Evolutionary conservation across 2,113 vertebrate genomes (phyloP).

Genomic region (Heteronetta atricapilla): DNA sequence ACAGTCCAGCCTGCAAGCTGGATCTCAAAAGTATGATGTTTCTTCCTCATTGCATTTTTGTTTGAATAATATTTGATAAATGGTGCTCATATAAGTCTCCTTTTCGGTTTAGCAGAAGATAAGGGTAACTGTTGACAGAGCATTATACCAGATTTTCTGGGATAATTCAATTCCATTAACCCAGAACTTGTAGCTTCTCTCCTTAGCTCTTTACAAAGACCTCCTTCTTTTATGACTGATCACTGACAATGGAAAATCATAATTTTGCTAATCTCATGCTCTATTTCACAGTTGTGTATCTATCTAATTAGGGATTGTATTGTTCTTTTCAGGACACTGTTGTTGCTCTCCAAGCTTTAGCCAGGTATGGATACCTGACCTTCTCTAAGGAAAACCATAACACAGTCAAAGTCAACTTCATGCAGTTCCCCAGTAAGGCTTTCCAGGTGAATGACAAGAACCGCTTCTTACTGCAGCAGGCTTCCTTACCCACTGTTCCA

Average conservation of each 20-base stretch:
- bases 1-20: conserved; percentile 65
- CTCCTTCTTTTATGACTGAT: background rate
- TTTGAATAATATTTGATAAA: background rate
- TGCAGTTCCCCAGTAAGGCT: background rate
- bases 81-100: background rate
- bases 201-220: background rate
- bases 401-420: conserved; percentile 9
- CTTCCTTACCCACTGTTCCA: conserved; percentile 1
- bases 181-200: background rate
- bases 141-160: background rate
- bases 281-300: background rate
- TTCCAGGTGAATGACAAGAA: conserved; percentile 66
- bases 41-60: background rate
- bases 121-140: background rate
- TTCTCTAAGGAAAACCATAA: conserved; percentile 36
- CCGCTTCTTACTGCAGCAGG: conserved; percentile 67
- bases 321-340: conserved; percentile 71
- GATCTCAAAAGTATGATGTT: background rate
- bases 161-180: background rate
- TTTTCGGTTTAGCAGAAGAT: background rate
- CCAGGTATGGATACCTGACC: conserved; percentile 64
- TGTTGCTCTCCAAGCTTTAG: conserved; percentile 74
- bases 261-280: background rate
- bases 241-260: background rate
- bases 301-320: background rate